Percentiles rank a stretch among this genome's conserved stretches.
phyloP scores from a whole-genome alignment of 2,888 invertebrate species.

The Punctoribates punctum region DNA sequence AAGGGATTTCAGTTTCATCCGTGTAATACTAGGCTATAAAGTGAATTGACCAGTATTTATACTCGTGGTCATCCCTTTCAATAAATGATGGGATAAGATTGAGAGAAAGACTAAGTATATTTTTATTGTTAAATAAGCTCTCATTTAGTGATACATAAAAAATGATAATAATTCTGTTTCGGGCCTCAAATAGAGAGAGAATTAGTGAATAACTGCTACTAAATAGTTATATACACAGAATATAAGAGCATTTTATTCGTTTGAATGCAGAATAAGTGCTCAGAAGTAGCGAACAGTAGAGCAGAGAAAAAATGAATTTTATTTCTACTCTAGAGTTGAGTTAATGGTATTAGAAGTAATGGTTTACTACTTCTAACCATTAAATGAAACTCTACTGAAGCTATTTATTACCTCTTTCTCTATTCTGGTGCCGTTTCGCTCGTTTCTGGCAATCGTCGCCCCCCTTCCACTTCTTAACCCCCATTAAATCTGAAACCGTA shows the following conservation, averaged over 20 bases:
- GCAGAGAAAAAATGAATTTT: not conserved
- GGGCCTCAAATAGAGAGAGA: not conserved
- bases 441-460: not conserved
- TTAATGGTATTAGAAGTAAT: constrained; percentile 32
- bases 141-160: constrained; percentile 18
- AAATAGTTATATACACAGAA: not conserved
- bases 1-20: no score
- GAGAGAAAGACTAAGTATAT: not conserved
- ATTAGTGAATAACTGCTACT: constrained; percentile 9
- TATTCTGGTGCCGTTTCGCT: constrained; percentile 27
- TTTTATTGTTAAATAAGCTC: constrained; percentile 31
- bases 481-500: not conserved
- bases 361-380: constrained; percentile 17
- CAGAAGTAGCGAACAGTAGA: not conserved
- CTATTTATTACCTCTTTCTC: constrained; percentile 35
- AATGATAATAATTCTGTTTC: not conserved
- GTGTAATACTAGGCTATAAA: no score
- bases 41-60: no score
- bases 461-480: not conserved
- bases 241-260: constrained; percentile 4
- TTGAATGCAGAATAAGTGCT: not conserved
- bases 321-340: not conserved
- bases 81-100: not conserved
- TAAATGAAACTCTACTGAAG: constrained; percentile 25
- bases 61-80: no score